Evolutionary conservation across 2,888 invertebrate genomes (phyloP).

Genomic region (Phytoseiulus persimilis): DNA sequence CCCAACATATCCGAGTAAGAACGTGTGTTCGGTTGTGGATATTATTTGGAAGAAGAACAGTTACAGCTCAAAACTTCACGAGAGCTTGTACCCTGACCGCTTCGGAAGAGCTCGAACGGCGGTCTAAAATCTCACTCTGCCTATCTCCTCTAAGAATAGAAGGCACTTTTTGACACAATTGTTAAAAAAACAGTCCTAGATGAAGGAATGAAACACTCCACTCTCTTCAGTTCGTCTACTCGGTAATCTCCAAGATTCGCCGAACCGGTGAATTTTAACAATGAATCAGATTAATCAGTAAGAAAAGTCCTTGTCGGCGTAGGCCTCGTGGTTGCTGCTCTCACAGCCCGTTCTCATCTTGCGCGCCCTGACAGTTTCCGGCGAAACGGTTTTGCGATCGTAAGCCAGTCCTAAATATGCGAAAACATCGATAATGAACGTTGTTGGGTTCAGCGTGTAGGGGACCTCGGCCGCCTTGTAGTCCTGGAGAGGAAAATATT

Average conservation of each 20-base stretch:
- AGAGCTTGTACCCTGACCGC: background rate
- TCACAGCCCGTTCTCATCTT: constrained; percentile 34
- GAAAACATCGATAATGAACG: constrained; percentile 17
- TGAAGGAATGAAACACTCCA: background rate
- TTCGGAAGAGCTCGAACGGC: background rate
- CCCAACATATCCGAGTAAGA: background rate
- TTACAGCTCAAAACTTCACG: background rate
- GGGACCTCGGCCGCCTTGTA: constrained; percentile 36
- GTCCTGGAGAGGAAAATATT: background rate
- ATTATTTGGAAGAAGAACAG: background rate
- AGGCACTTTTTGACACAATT: constrained; percentile 5
- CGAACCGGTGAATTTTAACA: background rate
- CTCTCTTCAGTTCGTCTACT: background rate
- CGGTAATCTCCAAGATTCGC: background rate
- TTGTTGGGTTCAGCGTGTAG: constrained; percentile 34
- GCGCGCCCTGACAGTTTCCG: constrained; percentile 23
- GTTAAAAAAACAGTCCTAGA: background rate
- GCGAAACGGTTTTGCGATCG: background rate
- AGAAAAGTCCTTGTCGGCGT: constrained; percentile 13
- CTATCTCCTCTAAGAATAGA: background rate
- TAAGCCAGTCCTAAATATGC: constrained; percentile 19
- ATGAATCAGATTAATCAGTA: background rate
- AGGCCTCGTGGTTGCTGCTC: constrained; percentile 8
- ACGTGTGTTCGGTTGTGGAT: background rate
- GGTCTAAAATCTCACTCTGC: background rate